Conservation (phyloP, 2,113 vertebrate genomes). For the Proterorhinus semilunaris region DNA sequence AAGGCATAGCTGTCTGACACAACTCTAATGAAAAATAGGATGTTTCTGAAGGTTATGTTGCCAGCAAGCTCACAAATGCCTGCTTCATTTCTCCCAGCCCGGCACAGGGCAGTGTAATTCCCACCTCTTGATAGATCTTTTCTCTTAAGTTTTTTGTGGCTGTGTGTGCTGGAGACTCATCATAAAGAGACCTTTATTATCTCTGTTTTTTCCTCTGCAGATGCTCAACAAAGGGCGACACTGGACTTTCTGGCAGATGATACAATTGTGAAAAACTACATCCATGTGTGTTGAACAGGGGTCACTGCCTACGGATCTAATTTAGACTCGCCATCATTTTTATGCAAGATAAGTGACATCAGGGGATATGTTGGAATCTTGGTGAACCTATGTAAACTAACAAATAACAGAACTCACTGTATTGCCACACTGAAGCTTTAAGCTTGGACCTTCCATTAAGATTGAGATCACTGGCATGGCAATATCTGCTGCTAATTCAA, state of each 20-base stretch:
- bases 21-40: conserved; percentile 84
- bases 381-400: not conserved
- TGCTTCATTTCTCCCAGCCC: conserved; percentile 73
- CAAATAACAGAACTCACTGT: not conserved
- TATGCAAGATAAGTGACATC: conserved; percentile 3
- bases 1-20: conserved; percentile 78
- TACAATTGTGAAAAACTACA: conserved; percentile 71
- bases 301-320: conserved; percentile 43
- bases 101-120: conserved; percentile 76
- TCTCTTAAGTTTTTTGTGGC: conserved; percentile 72
- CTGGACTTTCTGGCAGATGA: conserved; percentile 70
- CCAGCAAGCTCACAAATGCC: conserved; percentile 76
- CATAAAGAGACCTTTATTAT: conserved; percentile 80
- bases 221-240: conserved; percentile 73
- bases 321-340: conserved; percentile 38
- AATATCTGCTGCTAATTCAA: too few species aligned
- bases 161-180: conserved; percentile 74
- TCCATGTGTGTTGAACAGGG: conserved; percentile 32
- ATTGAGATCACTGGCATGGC: too few species aligned
- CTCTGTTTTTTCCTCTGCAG: conserved; percentile 59
- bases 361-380: not conserved
- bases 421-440: too few species aligned
- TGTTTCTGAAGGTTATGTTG: conserved; percentile 83
- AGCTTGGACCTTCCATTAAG: too few species aligned
- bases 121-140: conserved; percentile 81